Conservation (phyloP, 23 tunicate genomes). For the Ciona savignyi region DNA sequence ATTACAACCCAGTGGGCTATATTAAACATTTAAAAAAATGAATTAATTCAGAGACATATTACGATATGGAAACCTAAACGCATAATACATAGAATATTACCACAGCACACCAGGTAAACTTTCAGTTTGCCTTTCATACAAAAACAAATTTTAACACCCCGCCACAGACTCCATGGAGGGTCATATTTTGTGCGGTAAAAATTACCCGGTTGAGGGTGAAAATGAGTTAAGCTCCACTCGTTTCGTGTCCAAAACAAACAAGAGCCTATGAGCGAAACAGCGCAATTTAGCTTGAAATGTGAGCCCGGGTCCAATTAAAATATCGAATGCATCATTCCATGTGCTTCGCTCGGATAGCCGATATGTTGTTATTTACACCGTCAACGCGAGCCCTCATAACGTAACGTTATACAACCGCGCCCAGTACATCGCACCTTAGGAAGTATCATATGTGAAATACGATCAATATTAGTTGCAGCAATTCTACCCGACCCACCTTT, state of each 20-base stretch:
- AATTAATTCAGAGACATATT: too few relatives aligned
- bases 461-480: not conserved
- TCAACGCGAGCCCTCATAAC: not conserved
- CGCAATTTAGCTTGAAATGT: not conserved
- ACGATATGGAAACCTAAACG: too few relatives aligned
- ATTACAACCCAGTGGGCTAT: too few relatives aligned
- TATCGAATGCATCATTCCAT: not conserved
- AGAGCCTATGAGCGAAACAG: not conserved
- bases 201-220: slow-evolving; percentile 1
- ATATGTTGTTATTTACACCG: not conserved
- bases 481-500: not conserved
- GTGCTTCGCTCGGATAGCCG: not conserved
- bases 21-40: too few relatives aligned
- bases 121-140: not conserved
- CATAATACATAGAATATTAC: too few relatives aligned
- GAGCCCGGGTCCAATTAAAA: not conserved
- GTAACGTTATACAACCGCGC: not conserved
- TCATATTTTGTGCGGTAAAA: not conserved
- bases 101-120: too few relatives aligned
- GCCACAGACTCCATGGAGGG: not conserved
- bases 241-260: not conserved
- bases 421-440: too few relatives aligned
- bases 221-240: not conserved
- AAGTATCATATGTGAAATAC: too few relatives aligned
- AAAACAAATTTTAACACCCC: not conserved